Conservation (phyloP, 2,113 vertebrate species). For the Caracal caracal region DNA sequence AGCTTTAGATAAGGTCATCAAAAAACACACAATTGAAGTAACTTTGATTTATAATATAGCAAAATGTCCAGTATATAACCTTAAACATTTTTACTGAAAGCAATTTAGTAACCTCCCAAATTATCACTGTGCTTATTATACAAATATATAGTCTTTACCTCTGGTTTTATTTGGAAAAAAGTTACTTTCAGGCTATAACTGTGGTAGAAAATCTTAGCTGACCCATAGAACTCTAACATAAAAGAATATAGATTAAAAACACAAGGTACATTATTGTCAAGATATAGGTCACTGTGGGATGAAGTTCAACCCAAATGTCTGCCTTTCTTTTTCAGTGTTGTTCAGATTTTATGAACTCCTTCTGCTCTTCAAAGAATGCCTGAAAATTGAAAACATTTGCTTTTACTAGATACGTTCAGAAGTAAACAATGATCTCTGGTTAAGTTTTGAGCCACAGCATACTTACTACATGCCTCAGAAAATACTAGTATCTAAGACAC, state of each 20-base stretch:
- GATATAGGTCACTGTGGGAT: background rate
- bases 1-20: background rate
- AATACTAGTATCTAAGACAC: background rate
- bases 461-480: background rate
- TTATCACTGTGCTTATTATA: background rate
- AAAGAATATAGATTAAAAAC: background rate
- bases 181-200: background rate
- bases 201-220: background rate
- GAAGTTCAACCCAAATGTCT: background rate
- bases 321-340: background rate
- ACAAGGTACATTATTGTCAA: background rate
- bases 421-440: background rate
- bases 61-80: background rate
- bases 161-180: slow-evolving; percentile 2
- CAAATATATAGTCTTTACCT: background rate
- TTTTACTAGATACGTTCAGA: background rate
- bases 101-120: background rate
- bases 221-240: background rate
- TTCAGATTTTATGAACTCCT: slow-evolving; percentile 10
- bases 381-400: background rate
- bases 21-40: background rate
- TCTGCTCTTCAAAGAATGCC: slow-evolving; percentile 21
- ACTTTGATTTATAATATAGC: slow-evolving; percentile 24
- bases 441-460: background rate
- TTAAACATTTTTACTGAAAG: background rate